Percentiles rank a stretch among this genome's conserved stretches.
These are phyloP conservation scores for Struthio camelus DNA, from an alignment of 2,113 vertebrate species.

Conservation along the genomic window DNA sequence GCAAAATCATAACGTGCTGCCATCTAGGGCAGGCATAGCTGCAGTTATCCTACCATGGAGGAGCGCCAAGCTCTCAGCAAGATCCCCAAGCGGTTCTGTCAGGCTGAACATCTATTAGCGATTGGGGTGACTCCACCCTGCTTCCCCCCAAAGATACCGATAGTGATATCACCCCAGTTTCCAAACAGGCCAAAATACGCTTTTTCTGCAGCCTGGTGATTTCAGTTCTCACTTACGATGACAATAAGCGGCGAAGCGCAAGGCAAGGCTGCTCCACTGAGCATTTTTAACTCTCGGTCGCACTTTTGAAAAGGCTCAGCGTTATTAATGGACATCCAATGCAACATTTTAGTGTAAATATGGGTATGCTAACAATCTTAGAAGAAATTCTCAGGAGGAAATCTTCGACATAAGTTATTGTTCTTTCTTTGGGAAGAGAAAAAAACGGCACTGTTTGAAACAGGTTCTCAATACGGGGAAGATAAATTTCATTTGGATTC, in stretches of 20 bases:
- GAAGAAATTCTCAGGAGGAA: neutral
- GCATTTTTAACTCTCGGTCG: neutral
- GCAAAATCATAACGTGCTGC: neutral
- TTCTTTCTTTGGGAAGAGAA: neutral
- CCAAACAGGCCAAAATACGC: accelerated
- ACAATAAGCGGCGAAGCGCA: neutral
- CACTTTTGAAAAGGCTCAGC: accelerated
- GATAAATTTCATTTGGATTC: neutral
- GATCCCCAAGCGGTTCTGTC: neutral
- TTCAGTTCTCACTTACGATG: neutral
- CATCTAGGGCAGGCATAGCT: neutral
- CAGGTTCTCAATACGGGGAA: neutral
- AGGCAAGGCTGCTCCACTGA: neutral
- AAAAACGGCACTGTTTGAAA: neutral
- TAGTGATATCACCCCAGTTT: neutral
- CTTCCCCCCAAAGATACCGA: neutral
- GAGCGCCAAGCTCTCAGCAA: neutral
- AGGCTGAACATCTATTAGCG: neutral
- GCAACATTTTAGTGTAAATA: accelerated
- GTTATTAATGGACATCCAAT: neutral
- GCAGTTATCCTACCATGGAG: neutral
- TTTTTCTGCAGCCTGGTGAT: neutral
- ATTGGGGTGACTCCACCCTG: neutral
- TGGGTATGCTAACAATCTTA: accelerated
- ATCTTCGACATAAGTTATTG: neutral